Percentiles rank a stretch among this genome's conserved stretches.
Conservation (phyloP, 2,888 invertebrate genomes). For the Cephus nigrinus region DNA sequence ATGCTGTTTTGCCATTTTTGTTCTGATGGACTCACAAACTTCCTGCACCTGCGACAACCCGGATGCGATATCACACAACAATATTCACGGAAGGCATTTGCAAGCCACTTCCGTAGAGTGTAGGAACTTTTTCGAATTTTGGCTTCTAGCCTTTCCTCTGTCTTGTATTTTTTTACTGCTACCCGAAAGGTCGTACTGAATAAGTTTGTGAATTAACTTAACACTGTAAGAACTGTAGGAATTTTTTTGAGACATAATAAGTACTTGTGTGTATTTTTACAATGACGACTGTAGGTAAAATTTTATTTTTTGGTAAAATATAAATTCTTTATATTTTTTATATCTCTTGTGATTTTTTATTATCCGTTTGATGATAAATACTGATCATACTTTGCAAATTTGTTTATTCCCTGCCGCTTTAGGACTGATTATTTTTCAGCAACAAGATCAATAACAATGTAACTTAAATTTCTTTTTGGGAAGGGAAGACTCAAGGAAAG, state of each 20-base stretch:
- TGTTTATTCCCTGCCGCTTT: not conserved
- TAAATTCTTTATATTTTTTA: not conserved
- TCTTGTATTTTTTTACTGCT: not conserved
- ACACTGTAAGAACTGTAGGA: not conserved
- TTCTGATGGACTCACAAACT: slow-evolving; percentile 15
- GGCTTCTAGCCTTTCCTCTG: not conserved
- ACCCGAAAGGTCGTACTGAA: not conserved
- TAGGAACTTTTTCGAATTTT: not conserved
- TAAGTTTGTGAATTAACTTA: not conserved
- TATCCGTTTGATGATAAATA: not conserved
- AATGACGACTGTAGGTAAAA: not conserved
- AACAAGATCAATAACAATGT: not conserved
- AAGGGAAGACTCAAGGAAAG: not conserved
- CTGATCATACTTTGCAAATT: not conserved
- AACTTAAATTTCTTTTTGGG: not conserved
- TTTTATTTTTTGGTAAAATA: not conserved
- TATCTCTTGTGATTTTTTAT: not conserved
- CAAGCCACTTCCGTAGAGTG: not conserved
- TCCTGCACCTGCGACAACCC: slow-evolving; percentile 31
- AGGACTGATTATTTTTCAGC: not conserved
- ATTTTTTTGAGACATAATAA: not conserved
- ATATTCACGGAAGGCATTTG: not conserved
- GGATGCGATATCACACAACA: not conserved
- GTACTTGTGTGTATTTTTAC: not conserved
- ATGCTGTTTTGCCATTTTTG: not conserved